Evolutionary conservation across 2,113 vertebrate species (phyloP), one percentile per base, ranked within the genome.

Genomic region (Erythrocebus patas): DNA sequence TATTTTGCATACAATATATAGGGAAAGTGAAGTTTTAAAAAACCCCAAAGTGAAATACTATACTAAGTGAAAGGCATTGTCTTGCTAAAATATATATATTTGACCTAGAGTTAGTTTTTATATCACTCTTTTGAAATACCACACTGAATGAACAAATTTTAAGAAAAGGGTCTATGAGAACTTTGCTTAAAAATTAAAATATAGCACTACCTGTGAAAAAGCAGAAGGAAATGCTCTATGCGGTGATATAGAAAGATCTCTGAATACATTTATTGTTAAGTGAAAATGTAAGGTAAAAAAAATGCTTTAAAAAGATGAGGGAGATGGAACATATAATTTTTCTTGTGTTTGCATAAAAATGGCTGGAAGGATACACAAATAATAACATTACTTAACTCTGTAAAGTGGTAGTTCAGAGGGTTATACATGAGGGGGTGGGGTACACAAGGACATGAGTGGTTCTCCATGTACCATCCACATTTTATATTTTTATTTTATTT

Each of bases 101-200:
- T 92, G 72, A 89, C 78, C 25, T 43, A 81, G 11, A 83, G 43
- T 79, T 89, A 32, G 32, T 48, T 89, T 96, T 50, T 72, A 66
- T 91, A 35, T 89, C 48, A 30, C 43, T 81, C 38, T 89, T 95
- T 84, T 81, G 89, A 94, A 92, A 85, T 96, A 59, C 27, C 30
- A 16, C 70, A 72, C 35, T 59, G 17, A 68, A 91, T 72, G 70
- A 93, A 30, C 30, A 87, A 73, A 52, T 87, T 92, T 89, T 89
- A 97, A 87, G 57, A 70, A 94, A 82, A 79, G 17, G 6, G 4
- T 52, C 48, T 50, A 4, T 64, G 32, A 88, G 55, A 95, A 87
- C 17, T 87, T 93, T 68, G 8, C 64, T 96, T 85, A 79, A 92
- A 96, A 93, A 79, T 91, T 86, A 97, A 93, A 92, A 70, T 90